Conservation (phyloP, 2,113 vertebrate species). For the Python bivittatus region DNA sequence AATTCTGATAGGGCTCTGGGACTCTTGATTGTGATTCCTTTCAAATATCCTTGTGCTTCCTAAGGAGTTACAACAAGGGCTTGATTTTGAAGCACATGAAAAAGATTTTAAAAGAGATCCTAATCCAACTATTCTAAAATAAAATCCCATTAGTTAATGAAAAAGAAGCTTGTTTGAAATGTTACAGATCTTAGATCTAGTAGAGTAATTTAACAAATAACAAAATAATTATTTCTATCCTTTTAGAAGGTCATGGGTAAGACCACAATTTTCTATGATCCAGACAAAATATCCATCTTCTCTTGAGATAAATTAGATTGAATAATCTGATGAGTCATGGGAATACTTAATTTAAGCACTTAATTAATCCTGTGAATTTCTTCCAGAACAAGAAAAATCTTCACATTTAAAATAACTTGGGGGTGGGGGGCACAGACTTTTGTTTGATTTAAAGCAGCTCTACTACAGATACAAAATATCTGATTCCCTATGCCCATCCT, state of each 20-base stretch:
- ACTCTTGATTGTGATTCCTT: neutral
- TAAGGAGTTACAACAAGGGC: neutral
- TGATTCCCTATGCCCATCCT: neutral
- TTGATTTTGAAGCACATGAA: constrained; percentile 15
- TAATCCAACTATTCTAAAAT: neutral
- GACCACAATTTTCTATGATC: neutral
- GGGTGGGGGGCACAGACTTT: neutral
- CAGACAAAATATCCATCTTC: neutral
- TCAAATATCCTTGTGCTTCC: neutral
- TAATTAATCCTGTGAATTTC: neutral
- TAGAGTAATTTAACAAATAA: neutral
- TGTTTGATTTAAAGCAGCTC: neutral
- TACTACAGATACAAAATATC: neutral
- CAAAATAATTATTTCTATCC: neutral
- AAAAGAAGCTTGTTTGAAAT: neutral
- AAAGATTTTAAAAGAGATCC: neutral
- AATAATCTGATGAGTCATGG: neutral
- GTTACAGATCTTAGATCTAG: neutral
- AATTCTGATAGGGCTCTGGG: neutral
- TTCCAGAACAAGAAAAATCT: neutral
- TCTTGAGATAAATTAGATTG: neutral
- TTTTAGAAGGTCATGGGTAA: neutral
- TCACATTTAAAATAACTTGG: neutral
- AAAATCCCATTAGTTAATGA: neutral
- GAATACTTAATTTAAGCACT: neutral